phyloP scores from a whole-genome alignment of 2,113 vertebrate species.

The Raja brachyura region DNA sequence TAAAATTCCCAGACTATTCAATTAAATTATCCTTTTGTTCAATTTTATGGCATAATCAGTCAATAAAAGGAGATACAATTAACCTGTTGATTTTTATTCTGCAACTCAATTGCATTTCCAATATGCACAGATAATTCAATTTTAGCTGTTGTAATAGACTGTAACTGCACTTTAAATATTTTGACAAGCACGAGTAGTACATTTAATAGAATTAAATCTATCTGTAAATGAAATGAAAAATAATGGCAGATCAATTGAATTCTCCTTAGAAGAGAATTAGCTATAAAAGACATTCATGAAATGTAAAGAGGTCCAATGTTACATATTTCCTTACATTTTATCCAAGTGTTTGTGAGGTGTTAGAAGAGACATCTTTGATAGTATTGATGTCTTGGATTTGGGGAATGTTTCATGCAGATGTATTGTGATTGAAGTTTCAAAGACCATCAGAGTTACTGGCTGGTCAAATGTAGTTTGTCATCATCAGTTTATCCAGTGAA shows the following conservation, averaged over 20 bases:
- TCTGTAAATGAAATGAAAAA: neutral
- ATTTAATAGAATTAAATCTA: neutral
- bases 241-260: neutral
- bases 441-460: neutral
- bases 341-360: neutral
- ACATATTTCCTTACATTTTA: neutral
- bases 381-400: neutral
- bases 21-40: slow-evolving; percentile 6
- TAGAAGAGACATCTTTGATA: neutral
- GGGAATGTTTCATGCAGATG: neutral
- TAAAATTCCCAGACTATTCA: neutral
- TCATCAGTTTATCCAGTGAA: neutral
- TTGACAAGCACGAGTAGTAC: neutral
- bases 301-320: neutral
- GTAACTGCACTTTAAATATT: neutral
- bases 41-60: neutral
- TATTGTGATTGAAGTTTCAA: neutral
- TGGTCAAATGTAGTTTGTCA: neutral
- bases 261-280: neutral
- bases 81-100: neutral
- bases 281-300: neutral
- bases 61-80: neutral
- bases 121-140: neutral
- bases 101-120: neutral
- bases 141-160: neutral